Evolutionary conservation across 2,888 invertebrate genomes (phyloP), one percentile per base, ranked within the genome.

Genomic region (Byasa hedistus): DNA sequence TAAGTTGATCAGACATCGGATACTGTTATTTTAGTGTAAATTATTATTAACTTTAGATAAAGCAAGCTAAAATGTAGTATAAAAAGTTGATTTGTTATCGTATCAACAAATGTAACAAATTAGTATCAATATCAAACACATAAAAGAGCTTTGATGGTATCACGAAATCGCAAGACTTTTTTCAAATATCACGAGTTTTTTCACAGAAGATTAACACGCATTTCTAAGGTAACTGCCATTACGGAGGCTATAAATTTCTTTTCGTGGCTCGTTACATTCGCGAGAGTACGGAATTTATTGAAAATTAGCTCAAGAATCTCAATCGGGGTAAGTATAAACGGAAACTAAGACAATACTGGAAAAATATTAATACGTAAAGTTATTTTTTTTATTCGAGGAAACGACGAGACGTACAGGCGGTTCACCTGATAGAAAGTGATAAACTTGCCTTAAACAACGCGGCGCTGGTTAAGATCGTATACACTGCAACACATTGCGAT

Each of bases 171-270:
- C 76, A 75, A 48, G 48, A 19, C 76, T 77, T 77, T 82, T 81
- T 82, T 76, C 77, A 75, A 73, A 70, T 74, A 76, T 78, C 79
- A 78, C 77, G 81, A 83, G 80, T 80, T 84, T 85, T 39, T 88
- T 89, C 84, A 89, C 87, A 87, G 85, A 87, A 89, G 87, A 89
- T 90, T 89, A 89, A 88, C 88, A 86, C 87, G 81, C 86, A 83
- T 86, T 87, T 87, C 86, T 82, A 84, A 89, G 84, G 87, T 87
- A 85, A 86, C 86, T 80, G 85, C 80, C 85, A 81, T 84, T 88
- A 85, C 84, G 78, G 85, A 86, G 81, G 84, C 86, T 80, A 87
- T 90, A 90, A 89, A 89, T 89, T 87, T 84, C 79, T 75, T 79
- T 74, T 78, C 76, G 79, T 79, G 82, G 81, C 83, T 87, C 88